phyloP scores from a whole-genome alignment of 2,888 invertebrate genomes.

The Folsomia candida region DNA sequence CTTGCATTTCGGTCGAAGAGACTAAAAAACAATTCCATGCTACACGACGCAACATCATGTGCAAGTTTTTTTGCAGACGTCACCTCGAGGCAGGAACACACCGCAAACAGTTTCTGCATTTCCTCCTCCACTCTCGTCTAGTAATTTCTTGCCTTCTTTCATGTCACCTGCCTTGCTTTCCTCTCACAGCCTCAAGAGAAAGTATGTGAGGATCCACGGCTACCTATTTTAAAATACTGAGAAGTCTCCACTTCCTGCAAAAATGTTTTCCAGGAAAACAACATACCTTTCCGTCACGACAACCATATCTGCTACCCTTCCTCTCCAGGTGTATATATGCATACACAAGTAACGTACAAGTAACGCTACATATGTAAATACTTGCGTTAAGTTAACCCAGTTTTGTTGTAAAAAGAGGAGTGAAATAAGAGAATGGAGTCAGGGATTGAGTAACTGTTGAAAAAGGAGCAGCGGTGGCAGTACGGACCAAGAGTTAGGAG shows the following conservation, averaged over 20 bases:
- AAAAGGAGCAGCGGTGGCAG: not conserved
- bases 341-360: too few species aligned
- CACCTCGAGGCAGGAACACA: not conserved
- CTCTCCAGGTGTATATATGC: too few species aligned
- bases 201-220: not conserved
- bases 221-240: not conserved
- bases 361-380: not conserved
- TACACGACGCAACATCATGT: not conserved
- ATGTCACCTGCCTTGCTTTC: not conserved
- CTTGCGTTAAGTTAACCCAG: not conserved
- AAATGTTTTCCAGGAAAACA: too few species aligned
- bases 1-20: too few species aligned
- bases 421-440: too few species aligned
- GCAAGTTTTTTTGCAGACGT: slow-evolving; percentile 1
- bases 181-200: not conserved
- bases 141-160: not conserved
- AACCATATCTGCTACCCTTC: too few species aligned
- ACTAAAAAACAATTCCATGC: not conserved
- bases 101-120: not conserved
- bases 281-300: too few species aligned
- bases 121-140: not conserved
- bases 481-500: too few species aligned
- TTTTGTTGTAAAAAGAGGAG: not conserved
- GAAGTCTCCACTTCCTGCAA: not conserved
- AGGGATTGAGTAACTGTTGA: not conserved